These are phyloP conservation scores for Argyrosomus japonicus DNA, from an alignment of 2,113 vertebrate species.

Conservation along the genomic window DNA sequence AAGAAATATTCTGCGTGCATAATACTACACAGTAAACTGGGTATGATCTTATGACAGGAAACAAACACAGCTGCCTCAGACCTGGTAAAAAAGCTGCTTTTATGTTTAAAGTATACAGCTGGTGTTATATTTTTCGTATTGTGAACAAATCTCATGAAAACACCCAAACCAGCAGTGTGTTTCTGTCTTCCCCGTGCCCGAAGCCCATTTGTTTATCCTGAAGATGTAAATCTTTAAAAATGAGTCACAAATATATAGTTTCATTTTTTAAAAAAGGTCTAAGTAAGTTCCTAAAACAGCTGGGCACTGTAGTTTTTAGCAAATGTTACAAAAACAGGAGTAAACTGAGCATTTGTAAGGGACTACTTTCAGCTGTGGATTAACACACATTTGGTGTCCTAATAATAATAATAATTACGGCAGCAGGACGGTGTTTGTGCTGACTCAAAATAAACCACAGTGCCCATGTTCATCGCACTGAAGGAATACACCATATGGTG, in stretches of 20 bases:
- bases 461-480: not conserved
- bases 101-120: not conserved
- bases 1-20: not conserved
- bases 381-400: not conserved
- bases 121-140: not conserved
- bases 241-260: not conserved
- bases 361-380: conserved; percentile 13
- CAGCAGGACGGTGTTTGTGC: not conserved
- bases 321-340: not conserved
- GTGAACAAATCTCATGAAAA: not conserved
- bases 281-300: not conserved
- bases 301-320: not conserved
- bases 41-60: not conserved
- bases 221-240: not conserved
- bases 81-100: not conserved
- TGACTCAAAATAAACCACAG: not conserved
- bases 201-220: not conserved
- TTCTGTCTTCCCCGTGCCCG: no score
- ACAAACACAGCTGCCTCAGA: not conserved
- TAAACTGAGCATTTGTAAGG: not conserved
- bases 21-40: not conserved
- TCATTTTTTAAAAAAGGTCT: not conserved
- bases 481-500: not conserved
- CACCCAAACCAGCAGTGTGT: not conserved
- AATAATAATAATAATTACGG: not conserved